Conservation (phyloP, 1,140 invertebrate genomes). For the Ridgeia piscesae region DNA sequence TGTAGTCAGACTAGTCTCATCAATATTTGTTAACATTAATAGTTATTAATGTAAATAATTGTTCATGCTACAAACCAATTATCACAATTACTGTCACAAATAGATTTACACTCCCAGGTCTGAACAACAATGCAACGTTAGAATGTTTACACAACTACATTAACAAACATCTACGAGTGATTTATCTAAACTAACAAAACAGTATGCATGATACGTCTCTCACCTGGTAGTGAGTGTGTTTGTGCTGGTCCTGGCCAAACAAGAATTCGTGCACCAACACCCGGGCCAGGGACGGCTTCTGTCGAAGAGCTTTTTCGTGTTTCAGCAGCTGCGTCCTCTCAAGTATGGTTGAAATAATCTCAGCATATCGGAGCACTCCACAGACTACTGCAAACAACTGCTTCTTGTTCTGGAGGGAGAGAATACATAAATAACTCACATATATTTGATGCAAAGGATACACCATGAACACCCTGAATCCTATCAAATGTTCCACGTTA, state of each 20-base stretch:
- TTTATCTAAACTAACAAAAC: constrained; percentile 24
- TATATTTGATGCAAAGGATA: background rate
- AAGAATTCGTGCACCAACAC: constrained; percentile 79
- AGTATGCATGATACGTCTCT: constrained; percentile 8
- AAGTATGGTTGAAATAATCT: constrained; percentile 68
- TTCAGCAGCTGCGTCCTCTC: constrained; percentile 59
- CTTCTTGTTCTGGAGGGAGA: constrained; percentile 67
- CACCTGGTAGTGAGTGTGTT: constrained; percentile 43
- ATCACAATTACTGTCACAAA: background rate
- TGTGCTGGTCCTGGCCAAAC: constrained; percentile 74
- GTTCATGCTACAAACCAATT: background rate
- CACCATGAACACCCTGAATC: background rate
- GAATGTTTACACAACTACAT: too few species aligned
- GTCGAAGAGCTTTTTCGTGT: constrained; percentile 65
- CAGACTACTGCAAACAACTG: constrained; percentile 73
- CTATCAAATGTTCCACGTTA: background rate
- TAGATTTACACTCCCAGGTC: background rate
- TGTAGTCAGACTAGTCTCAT: too few species aligned
- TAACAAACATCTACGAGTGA: too few species aligned
- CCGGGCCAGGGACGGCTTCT: constrained; percentile 72
- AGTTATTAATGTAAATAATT: background rate
- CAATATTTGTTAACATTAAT: background rate
- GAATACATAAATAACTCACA: background rate
- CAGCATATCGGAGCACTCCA: constrained; percentile 70
- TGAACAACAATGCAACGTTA: background rate